phyloP scores from a whole-genome alignment of 2,113 vertebrate species.

The Castor canadensis region DNA sequence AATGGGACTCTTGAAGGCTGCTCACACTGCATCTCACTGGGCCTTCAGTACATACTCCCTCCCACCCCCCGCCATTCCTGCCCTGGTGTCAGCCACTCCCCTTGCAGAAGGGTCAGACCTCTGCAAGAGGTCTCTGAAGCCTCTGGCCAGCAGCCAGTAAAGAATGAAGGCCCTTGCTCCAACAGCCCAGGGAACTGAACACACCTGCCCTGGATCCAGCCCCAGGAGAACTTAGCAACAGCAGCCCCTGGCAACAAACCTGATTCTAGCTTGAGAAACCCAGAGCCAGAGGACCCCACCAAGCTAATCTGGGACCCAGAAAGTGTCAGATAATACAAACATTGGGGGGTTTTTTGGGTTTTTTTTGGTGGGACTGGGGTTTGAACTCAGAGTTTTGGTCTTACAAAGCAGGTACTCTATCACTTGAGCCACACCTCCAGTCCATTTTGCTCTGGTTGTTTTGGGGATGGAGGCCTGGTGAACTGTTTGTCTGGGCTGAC shows the following conservation, averaged over 20 bases:
- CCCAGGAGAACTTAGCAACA: not conserved
- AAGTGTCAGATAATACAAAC: rapidly evolving
- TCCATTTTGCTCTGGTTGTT: too few species aligned
- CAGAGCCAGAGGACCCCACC: not conserved
- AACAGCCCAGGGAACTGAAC: rapidly evolving
- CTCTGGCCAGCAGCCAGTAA: not conserved
- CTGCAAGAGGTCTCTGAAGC: too few species aligned
- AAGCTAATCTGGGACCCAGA: not conserved
- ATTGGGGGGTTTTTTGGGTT: too few species aligned
- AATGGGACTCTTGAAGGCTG: not conserved
- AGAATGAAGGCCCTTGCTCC: not conserved
- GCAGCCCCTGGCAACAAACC: not conserved
- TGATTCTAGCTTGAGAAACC: not conserved
- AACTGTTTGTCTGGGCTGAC: too few species aligned
- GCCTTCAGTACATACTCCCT: not conserved
- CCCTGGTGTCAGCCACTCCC: not conserved
- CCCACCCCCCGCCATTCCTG: too few species aligned
- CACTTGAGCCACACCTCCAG: too few species aligned
- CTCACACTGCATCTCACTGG: rapidly evolving
- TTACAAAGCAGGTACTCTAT: too few species aligned
- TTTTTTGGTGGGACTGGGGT: too few species aligned
- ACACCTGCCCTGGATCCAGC: not conserved
- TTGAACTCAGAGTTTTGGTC: too few species aligned
- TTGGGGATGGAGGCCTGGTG: too few species aligned
- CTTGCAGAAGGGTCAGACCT: too few species aligned